Evolutionary conservation across 35 echinoderm and acorn worm genomes (phyloP).

Genomic region (Apostichopus japonicus): DNA sequence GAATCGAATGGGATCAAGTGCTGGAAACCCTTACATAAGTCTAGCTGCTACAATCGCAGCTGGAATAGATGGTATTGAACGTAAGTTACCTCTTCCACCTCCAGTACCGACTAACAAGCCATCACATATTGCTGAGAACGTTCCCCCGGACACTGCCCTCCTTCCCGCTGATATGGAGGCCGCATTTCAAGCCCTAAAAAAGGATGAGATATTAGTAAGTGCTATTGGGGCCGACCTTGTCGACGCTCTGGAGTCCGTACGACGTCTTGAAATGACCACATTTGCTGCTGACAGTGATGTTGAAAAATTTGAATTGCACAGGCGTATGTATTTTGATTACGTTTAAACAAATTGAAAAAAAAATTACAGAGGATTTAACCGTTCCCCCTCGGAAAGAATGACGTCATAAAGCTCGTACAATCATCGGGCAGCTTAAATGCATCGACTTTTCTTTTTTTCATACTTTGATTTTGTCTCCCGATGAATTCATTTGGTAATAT

Average conservation of each 20-base stretch:
- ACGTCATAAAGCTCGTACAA: no score
- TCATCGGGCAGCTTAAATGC: no score
- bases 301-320: neutral
- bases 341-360: neutral
- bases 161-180: slow-evolving; percentile 48
- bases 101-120: slow-evolving; percentile 3
- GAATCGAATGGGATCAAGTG: slow-evolving; percentile 68
- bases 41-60: slow-evolving; percentile 66
- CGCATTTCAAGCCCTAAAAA: slow-evolving; percentile 36
- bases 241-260: slow-evolving; percentile 35
- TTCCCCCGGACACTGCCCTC: neutral
- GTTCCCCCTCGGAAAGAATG: no score
- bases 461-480: no score
- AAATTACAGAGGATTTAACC: no score
- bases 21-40: slow-evolving; percentile 67
- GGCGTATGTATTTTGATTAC: slow-evolving; percentile 25
- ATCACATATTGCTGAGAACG: neutral
- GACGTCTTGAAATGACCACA: neutral
- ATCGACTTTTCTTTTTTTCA: no score
- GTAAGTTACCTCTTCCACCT: slow-evolving; percentile 46
- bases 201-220: slow-evolving; percentile 30
- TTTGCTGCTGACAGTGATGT: neutral
- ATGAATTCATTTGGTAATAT: no score
- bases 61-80: slow-evolving; percentile 73
- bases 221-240: slow-evolving; percentile 60